These are phyloP conservation scores for Dendrocincla fuliginosa DNA, from an alignment of 2,797 vertebrate genomes.

Conservation along the genomic window DNA sequence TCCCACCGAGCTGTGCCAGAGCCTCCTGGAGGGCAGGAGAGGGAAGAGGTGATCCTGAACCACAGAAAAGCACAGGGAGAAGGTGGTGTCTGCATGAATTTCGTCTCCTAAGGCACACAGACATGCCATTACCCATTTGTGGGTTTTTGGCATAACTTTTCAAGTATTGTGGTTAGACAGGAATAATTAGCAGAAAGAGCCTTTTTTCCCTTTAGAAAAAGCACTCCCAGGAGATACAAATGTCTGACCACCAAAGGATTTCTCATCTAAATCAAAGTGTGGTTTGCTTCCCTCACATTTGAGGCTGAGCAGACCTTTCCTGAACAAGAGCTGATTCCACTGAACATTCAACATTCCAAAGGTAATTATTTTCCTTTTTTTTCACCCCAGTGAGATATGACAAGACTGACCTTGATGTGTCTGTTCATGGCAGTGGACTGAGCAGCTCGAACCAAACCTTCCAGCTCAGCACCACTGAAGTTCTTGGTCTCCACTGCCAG, in stretches of 20 bases:
- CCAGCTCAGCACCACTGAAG: conserved; percentile 93
- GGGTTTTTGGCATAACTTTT: neutral
- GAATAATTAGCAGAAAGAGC: neutral
- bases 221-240: neutral
- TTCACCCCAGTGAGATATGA: neutral
- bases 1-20: neutral
- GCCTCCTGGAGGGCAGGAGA: neutral
- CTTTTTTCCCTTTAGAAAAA: neutral
- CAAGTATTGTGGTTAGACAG: neutral
- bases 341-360: neutral
- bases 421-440: conserved; percentile 98
- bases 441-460: conserved; percentile 92
- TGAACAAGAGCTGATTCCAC: neutral
- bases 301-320: neutral
- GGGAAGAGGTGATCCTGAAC: neutral
- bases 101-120: neutral
- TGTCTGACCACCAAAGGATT: neutral
- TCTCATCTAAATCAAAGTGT: neutral
- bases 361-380: neutral
- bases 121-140: neutral
- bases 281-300: neutral
- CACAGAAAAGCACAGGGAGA: neutral
- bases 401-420: conserved; percentile 90
- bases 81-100: neutral
- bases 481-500: conserved; percentile 92